Percentiles rank a stretch among this genome's conserved stretches.
Evolutionary conservation across 2,113 vertebrate species (phyloP).

Genomic region (Scomber japonicus): DNA sequence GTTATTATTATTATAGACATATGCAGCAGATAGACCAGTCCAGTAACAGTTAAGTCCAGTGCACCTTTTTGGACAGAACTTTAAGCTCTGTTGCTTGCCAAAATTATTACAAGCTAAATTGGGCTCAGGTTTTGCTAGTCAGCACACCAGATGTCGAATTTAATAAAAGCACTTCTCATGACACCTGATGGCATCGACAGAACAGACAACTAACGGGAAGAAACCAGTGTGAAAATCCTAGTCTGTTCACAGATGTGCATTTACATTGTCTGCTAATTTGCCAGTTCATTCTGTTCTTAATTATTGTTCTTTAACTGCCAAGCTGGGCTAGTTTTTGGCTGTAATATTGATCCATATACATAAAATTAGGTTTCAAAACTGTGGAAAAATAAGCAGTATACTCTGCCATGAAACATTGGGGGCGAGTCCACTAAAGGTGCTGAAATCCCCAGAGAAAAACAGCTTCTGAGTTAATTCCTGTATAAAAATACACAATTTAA

Average conservation of each 20-base stretch:
- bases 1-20: neutral
- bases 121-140: conserved; percentile 72
- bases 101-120: conserved; percentile 72
- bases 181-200: conserved; percentile 62
- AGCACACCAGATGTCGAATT: conserved; percentile 79
- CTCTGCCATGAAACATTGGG: too few species aligned
- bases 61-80: conserved; percentile 40
- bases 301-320: conserved; percentile 60
- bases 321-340: conserved; percentile 47
- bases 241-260: conserved; percentile 73
- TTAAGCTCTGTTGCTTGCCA: conserved; percentile 62
- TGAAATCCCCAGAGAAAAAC: too few species aligned
- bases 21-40: conserved; percentile 13
- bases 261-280: conserved; percentile 63
- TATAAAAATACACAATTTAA: too few species aligned
- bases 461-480: too few species aligned
- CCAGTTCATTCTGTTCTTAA: conserved; percentile 71
- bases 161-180: conserved; percentile 64
- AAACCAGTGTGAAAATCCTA: conserved; percentile 71
- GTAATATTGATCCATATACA: conserved; percentile 23
- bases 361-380: too few species aligned
- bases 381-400: too few species aligned
- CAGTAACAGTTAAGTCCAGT: conserved; percentile 38
- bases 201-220: conserved; percentile 50
- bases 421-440: too few species aligned